phyloP scores from a whole-genome alignment of 2,888 invertebrate genomes.

The Melieria picta region DNA sequence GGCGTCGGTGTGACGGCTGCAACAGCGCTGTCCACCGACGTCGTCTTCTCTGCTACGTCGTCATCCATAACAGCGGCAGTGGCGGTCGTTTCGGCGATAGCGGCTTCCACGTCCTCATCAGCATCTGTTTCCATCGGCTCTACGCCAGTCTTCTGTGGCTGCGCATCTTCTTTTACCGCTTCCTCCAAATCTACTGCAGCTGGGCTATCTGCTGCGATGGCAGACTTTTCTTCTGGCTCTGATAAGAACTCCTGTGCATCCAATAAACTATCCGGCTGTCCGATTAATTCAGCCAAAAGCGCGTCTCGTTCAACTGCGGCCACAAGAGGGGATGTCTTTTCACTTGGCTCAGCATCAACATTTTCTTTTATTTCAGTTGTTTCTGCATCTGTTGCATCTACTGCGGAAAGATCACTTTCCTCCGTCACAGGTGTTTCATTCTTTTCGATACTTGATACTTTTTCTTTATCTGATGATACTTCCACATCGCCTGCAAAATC shows the following conservation, averaged over 20 bases:
- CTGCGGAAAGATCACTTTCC: conserved; percentile 20
- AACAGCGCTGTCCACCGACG: conserved; percentile 15
- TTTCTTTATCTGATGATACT: conserved; percentile 13
- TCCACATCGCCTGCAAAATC: conserved; percentile 1
- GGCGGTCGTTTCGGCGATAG: conserved; percentile 7
- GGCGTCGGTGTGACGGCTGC: background rate
- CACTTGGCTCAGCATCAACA: background rate
- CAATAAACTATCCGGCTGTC: background rate
- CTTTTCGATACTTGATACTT: background rate
- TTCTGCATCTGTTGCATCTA: conserved; percentile 23
- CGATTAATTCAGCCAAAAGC: conserved; percentile 1
- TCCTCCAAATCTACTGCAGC: background rate
- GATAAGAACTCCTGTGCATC: conserved; percentile 11
- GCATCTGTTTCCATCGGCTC: conserved; percentile 1
- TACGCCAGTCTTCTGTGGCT: background rate
- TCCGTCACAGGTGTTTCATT: conserved; percentile 22
- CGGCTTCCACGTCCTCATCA: background rate
- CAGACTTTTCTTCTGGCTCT: conserved; percentile 24
- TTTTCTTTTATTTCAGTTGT: conserved; percentile 3
- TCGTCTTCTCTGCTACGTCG: background rate
- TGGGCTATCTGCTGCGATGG: background rate
- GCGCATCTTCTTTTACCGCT: background rate
- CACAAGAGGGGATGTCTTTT: no score
- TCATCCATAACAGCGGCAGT: background rate
- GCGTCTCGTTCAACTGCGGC: background rate